These are phyloP conservation scores for Glareola pratincola DNA, from an alignment of 2,113 vertebrate genomes.

Conservation along the genomic window DNA sequence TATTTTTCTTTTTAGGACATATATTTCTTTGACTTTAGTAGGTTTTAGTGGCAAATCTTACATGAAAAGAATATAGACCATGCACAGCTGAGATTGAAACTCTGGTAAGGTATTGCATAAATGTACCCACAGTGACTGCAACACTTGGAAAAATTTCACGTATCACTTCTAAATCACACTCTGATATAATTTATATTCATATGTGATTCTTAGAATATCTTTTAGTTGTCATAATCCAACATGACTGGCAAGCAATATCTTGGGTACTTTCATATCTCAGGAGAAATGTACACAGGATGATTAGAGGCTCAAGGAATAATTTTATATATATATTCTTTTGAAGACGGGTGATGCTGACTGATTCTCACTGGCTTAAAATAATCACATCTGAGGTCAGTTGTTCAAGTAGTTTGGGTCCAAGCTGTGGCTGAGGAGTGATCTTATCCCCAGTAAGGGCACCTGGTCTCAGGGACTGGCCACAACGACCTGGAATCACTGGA, in stretches of 20 bases:
- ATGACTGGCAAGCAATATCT: not conserved
- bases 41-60: not conserved
- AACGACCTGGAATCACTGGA: not conserved
- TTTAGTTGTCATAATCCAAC: not conserved
- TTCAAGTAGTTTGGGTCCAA: not conserved
- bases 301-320: not conserved
- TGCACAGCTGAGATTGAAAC: slow-evolving; percentile 53
- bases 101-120: slow-evolving; percentile 52
- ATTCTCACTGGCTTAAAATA: not conserved
- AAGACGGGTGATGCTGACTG: not conserved
- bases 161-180: slow-evolving; percentile 41
- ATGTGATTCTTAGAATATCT: slow-evolving; percentile 10
- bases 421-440: not conserved
- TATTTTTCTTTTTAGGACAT: not conserved
- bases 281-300: not conserved
- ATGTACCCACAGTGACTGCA: slow-evolving; percentile 52
- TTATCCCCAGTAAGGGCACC: not conserved
- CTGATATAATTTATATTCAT: slow-evolving; percentile 57
- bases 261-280: not conserved
- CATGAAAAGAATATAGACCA: not conserved
- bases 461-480: not conserved
- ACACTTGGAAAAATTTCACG: slow-evolving; percentile 32
- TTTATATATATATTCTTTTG: not conserved
- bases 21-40: not conserved
- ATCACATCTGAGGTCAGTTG: not conserved